Conservation (phyloP, 2,888 invertebrate species). For the Gastracanthus pulcherrimus region DNA sequence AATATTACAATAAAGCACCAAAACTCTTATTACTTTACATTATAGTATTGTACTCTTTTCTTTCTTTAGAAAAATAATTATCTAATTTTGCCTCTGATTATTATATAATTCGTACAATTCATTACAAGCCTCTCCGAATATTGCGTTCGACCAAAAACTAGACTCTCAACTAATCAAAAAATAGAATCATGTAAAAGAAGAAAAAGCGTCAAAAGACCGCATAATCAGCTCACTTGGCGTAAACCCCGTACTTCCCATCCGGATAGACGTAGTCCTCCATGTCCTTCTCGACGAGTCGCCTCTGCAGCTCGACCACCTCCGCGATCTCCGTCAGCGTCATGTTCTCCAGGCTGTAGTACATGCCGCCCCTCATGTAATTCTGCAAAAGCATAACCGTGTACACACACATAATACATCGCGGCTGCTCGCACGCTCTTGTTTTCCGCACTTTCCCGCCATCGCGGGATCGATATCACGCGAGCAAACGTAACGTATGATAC, state of each 20-base stretch:
- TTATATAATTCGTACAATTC: too few species aligned
- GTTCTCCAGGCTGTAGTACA: constrained; percentile 63
- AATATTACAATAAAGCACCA: too few species aligned
- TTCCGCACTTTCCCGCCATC: neutral
- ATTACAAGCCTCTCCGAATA: too few species aligned
- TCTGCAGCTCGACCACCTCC: constrained; percentile 81
- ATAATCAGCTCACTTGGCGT: constrained; percentile 76
- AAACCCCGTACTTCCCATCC: constrained; percentile 79
- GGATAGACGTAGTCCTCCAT: constrained; percentile 83
- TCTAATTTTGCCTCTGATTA: too few species aligned
- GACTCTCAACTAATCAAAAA: too few species aligned
- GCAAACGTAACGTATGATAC: too few species aligned
- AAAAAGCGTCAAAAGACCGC: too few species aligned
- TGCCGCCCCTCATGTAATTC: constrained; percentile 65
- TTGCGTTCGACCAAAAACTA: too few species aligned
- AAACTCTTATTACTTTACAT: too few species aligned
- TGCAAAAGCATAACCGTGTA: constrained; percentile 57
- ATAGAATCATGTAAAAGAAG: too few species aligned
- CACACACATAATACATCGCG: neutral
- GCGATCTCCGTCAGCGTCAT: constrained; percentile 77
- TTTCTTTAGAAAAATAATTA: too few species aligned
- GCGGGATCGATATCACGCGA: neutral
- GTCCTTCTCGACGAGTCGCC: constrained; percentile 79
- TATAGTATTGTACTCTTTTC: too few species aligned
- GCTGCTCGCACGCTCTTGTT: neutral